These are phyloP conservation scores for Chaetodon trifasciatus DNA, from an alignment of 2,797 vertebrate genomes.

Conservation along the genomic window DNA sequence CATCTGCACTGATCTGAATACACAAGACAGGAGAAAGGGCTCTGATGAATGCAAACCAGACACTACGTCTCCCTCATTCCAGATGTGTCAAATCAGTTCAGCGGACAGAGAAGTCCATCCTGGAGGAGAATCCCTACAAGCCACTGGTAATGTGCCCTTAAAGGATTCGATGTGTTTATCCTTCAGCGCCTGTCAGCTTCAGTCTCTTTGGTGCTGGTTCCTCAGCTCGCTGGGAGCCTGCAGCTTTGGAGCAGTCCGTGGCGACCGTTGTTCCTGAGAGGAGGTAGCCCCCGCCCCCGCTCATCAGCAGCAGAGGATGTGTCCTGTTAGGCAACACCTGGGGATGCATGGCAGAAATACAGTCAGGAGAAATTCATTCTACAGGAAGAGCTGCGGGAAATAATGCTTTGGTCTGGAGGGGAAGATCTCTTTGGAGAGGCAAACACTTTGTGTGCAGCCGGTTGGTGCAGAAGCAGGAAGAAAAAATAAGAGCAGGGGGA, in stretches of 20 bases:
- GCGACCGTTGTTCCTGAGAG: conserved; percentile 93
- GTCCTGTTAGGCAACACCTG: conserved; percentile 97
- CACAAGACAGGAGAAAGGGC: conserved; percentile 25
- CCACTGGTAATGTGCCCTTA: conserved; percentile 35
- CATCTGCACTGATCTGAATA: conserved; percentile 52
- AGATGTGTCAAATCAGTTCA: conserved; percentile 62
- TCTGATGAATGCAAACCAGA: conserved; percentile 65
- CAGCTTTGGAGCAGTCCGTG: conserved; percentile 73
- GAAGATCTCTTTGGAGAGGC: not conserved
- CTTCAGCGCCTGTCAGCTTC: conserved; percentile 85
- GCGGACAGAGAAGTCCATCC: conserved; percentile 22
- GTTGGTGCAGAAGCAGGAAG: not conserved
- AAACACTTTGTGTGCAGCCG: not conserved
- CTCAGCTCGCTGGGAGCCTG: conserved; percentile 70
- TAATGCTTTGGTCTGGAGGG: conserved; percentile 8
- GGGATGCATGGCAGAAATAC: conserved; percentile 15
- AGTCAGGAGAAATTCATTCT: conserved; percentile 57
- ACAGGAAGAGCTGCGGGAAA: not conserved
- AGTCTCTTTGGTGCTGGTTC: conserved; percentile 91
- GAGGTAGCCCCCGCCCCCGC: conserved; percentile 94
- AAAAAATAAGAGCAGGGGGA: not conserved
- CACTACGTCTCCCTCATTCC: conserved; percentile 40
- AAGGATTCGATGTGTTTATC: conserved; percentile 43
- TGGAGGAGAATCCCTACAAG: conserved; percentile 20
- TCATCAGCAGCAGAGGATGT: conserved; percentile 95